Base-by-base conservation (phyloP, 2,797 vertebrate genomes). In the Helicolenus hilgendorfi region DNA sequence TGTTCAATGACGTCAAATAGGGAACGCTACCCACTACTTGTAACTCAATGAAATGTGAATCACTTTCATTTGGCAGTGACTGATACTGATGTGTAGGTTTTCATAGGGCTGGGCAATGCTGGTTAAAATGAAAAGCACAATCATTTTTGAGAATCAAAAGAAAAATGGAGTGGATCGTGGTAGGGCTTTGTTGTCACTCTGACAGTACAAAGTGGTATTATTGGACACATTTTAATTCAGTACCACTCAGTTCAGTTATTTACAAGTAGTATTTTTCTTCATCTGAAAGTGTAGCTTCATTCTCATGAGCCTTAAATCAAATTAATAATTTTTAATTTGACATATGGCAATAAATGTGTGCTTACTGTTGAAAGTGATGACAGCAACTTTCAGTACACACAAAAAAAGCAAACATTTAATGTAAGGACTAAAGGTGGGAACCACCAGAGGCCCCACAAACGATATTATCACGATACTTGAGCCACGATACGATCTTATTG, bases 1-100 rank as follows among this genome's bases (percentile, higher is more conserved):
- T 94, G 84, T 89, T 82, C 14, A 11, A 18, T 89, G 92, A 91
- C 38, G 76, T 91, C 49, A 86, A 81, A 72, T 7, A n/a, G 65
- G 11, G 15, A 72, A 53, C 26, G 74, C 29, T 29, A 26, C 59
- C 38, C 8, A 4, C 69, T 49, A 33, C 63, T 38, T 65, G 56
- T 33, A 27, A 69, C 77, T 81, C 67, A 45, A 27, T 74, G 63
- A 88, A 84, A 79, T 81, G 24, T 78, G 56, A 81, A 64, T 75
- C 41, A 1, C 26, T 78, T 49, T 49, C 45, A 49, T 79, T 68
- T 77, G 72, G 65, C 65, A 73, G 4, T 18, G 5, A 72, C 13
- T 8, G 8, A 38, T 11, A 67, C 3, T 49, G 45, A 49, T 24
- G 36, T 68, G 31, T 45, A 68, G 26, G 27, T 65, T 80, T 87